Percentiles rank a stretch among this genome's conserved stretches.
phyloP scores from a whole-genome alignment of 2,888 invertebrate species.

The Cheilosia urbana region DNA sequence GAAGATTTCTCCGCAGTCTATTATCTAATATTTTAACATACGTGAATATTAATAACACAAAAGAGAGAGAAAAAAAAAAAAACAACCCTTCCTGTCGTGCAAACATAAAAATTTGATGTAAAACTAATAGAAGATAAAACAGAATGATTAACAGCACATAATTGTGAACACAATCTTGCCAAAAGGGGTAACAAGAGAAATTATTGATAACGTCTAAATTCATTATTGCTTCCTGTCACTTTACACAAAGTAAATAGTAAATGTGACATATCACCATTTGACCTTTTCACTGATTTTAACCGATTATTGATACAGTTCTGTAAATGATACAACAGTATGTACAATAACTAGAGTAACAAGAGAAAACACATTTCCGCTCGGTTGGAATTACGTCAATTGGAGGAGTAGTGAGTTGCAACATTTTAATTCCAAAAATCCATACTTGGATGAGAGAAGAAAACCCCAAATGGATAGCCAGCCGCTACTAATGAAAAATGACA shows the following conservation, averaged over 20 bases:
- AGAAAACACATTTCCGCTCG: conserved; percentile 49
- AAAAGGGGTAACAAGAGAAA: too few species aligned
- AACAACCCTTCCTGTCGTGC: too few species aligned
- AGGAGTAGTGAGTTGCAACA: not conserved
- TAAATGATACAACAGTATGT: conserved; percentile 6
- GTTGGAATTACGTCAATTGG: conserved; percentile 62
- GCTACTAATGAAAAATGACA: conserved; percentile 26
- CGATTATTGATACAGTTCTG: not conserved
- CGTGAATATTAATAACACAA: too few species aligned
- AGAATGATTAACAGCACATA: too few species aligned
- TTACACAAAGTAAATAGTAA: not conserved
- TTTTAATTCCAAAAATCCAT: conserved; percentile 42
- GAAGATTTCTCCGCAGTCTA: not conserved
- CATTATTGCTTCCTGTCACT: too few species aligned
- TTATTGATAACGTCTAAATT: too few species aligned
- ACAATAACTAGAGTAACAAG: conserved; percentile 24
- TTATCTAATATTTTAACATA: too few species aligned
- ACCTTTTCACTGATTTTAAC: conserved; percentile 12
- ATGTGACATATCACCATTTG: too few species aligned
- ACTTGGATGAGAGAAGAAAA: conserved; percentile 36
- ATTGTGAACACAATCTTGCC: too few species aligned
- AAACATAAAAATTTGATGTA: too few species aligned
- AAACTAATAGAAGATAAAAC: too few species aligned
- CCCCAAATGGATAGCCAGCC: conserved; percentile 22
- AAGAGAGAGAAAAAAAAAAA: too few species aligned